Evolutionary conservation across 92 coral and sea anemone genomes (phyloP).

Genomic region (Nematostella vectensis): DNA sequence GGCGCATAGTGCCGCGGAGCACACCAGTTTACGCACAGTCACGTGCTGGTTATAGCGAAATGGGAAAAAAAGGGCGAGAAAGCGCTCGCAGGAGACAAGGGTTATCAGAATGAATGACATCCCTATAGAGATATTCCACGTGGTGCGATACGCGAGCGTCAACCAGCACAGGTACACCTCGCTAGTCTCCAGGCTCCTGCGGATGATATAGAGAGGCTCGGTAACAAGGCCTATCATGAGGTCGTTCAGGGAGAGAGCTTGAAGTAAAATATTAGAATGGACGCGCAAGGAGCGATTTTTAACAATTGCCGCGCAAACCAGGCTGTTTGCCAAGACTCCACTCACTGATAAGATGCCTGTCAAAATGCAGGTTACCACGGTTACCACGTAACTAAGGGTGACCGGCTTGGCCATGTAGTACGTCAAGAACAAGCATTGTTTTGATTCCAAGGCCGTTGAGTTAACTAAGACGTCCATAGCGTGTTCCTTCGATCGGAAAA

Average conservation of each 20-base stretch:
- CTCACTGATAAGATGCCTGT: constrained; percentile 14
- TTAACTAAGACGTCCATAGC: no score
- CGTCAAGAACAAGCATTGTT: constrained; percentile 10
- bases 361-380: constrained; percentile 15
- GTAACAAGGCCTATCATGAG: constrained; percentile 10
- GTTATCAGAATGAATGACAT: constrained; percentile 14
- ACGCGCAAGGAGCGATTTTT: constrained; percentile 15
- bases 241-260: constrained; percentile 19
- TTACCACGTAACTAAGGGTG: not conserved
- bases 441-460: not conserved
- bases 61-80: constrained; percentile 24
- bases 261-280: constrained; percentile 17
- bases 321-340: constrained; percentile 14
- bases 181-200: constrained; percentile 15
- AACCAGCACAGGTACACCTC: constrained; percentile 24
- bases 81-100: constrained; percentile 21
- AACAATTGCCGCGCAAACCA: constrained; percentile 20
- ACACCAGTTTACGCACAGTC: constrained; percentile 1
- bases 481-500: no score
- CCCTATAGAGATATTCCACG: constrained; percentile 26
- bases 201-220: constrained; percentile 23
- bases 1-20: not conserved
- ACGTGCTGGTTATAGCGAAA: constrained; percentile 16
- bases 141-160: constrained; percentile 16
- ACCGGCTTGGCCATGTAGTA: constrained; percentile 11